Conservation (phyloP, 2,797 vertebrate genomes). For the Cirrhinus mrigala region DNA sequence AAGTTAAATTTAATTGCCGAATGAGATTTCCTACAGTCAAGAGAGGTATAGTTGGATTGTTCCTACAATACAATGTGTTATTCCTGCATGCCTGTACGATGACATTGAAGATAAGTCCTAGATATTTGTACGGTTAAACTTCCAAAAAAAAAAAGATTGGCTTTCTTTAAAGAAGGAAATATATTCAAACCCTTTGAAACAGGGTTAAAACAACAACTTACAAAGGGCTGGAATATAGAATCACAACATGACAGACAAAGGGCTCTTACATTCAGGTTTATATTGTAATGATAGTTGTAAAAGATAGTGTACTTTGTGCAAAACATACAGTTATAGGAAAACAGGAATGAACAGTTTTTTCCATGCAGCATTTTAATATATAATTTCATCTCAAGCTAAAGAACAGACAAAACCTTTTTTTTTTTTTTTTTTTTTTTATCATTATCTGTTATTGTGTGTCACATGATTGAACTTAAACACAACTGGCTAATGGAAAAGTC, state of each 20-base stretch:
- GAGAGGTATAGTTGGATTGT: background rate
- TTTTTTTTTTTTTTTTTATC: background rate
- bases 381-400: background rate
- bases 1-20: conserved; percentile 30
- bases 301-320: background rate
- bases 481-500: background rate
- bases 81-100: background rate
- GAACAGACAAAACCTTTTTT: background rate
- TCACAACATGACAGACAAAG: background rate
- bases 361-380: background rate
- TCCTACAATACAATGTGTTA: background rate
- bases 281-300: background rate
- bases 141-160: conserved; percentile 5
- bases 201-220: conserved; percentile 6
- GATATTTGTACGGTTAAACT: background rate
- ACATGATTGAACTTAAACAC: background rate
- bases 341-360: background rate
- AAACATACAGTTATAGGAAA: background rate
- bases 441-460: background rate
- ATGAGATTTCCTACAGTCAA: conserved; percentile 19
- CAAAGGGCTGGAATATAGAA: background rate
- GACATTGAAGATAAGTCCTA: background rate
- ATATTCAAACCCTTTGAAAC: background rate
- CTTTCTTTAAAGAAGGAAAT: conserved; percentile 6
- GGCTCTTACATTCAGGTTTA: background rate